Percentiles rank a stretch among this genome's conserved stretches.
phyloP scores from a whole-genome alignment of 2,113 vertebrate species.

The Oxyura jamaicensis region DNA sequence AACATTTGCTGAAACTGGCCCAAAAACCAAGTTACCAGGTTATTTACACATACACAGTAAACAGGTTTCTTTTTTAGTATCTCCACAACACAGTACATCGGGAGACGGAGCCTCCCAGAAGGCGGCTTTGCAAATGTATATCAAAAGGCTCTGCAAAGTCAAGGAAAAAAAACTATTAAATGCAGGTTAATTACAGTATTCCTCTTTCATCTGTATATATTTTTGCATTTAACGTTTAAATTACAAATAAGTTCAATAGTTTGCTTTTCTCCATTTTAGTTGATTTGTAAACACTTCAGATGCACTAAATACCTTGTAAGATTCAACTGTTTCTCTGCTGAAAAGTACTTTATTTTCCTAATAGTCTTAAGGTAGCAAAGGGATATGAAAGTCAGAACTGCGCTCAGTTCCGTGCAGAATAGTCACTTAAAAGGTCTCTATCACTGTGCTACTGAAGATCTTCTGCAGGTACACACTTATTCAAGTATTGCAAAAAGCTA shows the following conservation, averaged over 20 bases:
- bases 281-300: conserved; percentile 81
- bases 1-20: conserved; percentile 71
- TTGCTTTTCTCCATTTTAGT: conserved; percentile 73
- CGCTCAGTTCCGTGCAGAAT: conserved; percentile 59
- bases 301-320: conserved; percentile 76
- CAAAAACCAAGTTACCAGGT: conserved; percentile 71
- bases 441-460: conserved; percentile 79
- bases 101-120: conserved; percentile 66
- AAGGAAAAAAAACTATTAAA: conserved; percentile 73
- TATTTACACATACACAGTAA: conserved; percentile 88
- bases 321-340: conserved; percentile 73
- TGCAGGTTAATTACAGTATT: conserved; percentile 80
- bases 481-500: conserved; percentile 89
- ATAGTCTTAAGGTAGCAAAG: conserved; percentile 78
- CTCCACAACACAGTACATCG: conserved; percentile 74
- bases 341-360: conserved; percentile 73
- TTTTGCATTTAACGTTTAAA: conserved; percentile 75
- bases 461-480: conserved; percentile 78
- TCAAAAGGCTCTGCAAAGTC: conserved; percentile 80
- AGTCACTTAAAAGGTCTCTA: conserved; percentile 73
- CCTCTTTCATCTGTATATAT: conserved; percentile 73
- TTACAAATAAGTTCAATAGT: conserved; percentile 75
- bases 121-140: conserved; percentile 74
- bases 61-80: conserved; percentile 78
- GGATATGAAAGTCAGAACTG: conserved; percentile 72